A percentile compares a stretch with the other conserved stretches of the same genome.
Conservation (phyloP, 2,888 invertebrate species). For the Drosophila sordidula region DNA sequence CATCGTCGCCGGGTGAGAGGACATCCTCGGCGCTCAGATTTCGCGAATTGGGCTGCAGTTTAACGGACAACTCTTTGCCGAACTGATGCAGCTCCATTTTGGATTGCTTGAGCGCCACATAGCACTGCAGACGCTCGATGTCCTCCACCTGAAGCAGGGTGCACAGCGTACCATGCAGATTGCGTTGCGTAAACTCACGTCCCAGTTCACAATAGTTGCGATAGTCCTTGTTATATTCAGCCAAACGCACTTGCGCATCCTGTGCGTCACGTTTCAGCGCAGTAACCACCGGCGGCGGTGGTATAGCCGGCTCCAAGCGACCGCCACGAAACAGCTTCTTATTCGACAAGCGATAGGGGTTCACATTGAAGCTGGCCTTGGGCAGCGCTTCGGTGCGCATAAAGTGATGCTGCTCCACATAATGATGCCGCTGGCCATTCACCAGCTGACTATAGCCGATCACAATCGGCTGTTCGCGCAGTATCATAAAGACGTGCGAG, state of each 20-base stretch:
- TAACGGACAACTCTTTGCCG: slow-evolving; percentile 61
- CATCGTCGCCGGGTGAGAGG: slow-evolving; percentile 68
- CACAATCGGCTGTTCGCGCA: slow-evolving; percentile 80
- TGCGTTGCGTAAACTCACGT: slow-evolving; percentile 56
- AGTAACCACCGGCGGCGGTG: slow-evolving; percentile 43
- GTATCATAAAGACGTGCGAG: slow-evolving; percentile 78
- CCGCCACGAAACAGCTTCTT: slow-evolving; percentile 45
- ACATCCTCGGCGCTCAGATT: slow-evolving; percentile 49
- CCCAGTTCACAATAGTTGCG: slow-evolving; percentile 58
- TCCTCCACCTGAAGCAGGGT: slow-evolving; percentile 82
- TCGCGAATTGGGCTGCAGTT: slow-evolving; percentile 32
- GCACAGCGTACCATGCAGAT: slow-evolving; percentile 55
- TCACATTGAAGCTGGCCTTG: slow-evolving; percentile 64
- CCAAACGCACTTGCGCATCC: slow-evolving; percentile 44
- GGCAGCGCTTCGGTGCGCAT: slow-evolving; percentile 76
- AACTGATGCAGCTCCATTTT: slow-evolving; percentile 70
- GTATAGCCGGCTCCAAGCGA: slow-evolving; percentile 42
- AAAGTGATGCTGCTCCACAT: slow-evolving; percentile 83
- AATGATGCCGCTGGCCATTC: slow-evolving; percentile 44
- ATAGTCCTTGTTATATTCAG: slow-evolving; percentile 57
- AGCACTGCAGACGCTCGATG: slow-evolving; percentile 66
- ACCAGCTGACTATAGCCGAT: slow-evolving; percentile 66
- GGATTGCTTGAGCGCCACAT: slow-evolving; percentile 59
- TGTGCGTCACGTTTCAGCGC: slow-evolving; percentile 54
- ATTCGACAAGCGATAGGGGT: slow-evolving; percentile 65